Evolutionary conservation across 2,797 vertebrate genomes (phyloP).

Genomic region (Sebastes kiyomatsui): DNA sequence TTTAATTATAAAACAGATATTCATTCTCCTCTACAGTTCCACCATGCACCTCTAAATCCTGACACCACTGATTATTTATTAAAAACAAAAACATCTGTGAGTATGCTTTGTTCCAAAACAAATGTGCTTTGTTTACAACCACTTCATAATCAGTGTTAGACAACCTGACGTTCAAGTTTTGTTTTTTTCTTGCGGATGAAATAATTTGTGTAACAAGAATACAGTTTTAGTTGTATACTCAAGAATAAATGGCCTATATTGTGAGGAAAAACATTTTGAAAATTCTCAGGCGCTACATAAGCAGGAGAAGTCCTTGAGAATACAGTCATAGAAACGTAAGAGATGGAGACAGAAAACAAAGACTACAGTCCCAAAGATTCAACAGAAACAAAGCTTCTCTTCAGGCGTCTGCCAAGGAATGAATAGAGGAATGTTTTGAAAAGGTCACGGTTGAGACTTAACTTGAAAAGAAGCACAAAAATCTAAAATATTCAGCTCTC

Average conservation of each 20-base stretch:
- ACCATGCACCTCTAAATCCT: neutral
- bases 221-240: neutral
- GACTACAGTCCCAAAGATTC: neutral
- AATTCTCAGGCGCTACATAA: neutral
- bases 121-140: neutral
- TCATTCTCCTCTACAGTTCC: neutral
- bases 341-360: neutral
- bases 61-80: neutral
- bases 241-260: neutral
- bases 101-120: neutral
- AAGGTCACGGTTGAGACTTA: conserved; percentile 1
- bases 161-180: neutral
- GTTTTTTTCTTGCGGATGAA: neutral
- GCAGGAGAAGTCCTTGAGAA: neutral
- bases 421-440: conserved; percentile 7
- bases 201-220: neutral
- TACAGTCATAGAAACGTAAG: neutral
- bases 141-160: neutral
- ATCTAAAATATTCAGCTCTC: neutral
- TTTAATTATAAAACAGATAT: neutral
- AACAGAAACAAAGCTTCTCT: conserved; percentile 25
- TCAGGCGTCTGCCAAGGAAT: neutral
- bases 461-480: neutral
- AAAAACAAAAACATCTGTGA: neutral
- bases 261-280: neutral